These are phyloP conservation scores for Noctuana brunneofusca DNA, from an alignment of 2,888 invertebrate species.

Conservation along the genomic window DNA sequence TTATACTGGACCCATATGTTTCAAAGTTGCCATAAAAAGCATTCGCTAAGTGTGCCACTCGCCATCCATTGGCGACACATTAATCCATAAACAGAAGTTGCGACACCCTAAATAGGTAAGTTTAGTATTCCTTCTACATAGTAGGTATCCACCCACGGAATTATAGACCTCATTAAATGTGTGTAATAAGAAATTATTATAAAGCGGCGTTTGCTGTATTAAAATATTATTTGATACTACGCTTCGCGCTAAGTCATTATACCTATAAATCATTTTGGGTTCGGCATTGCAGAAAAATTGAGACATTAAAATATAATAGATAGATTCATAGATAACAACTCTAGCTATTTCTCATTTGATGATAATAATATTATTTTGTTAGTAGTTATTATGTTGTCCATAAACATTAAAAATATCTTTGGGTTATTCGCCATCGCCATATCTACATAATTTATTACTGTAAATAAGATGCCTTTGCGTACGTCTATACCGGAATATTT, in stretches of 20 bases:
- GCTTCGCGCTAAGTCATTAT: too few species aligned
- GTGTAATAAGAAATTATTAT: neutral
- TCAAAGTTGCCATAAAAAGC: conserved; percentile 22
- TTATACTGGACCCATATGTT: conserved; percentile 8
- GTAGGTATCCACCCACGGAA: conserved; percentile 15
- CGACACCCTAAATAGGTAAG: conserved; percentile 12
- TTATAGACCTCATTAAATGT: conserved; percentile 4
- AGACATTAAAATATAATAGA: too few species aligned
- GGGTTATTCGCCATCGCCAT: too few species aligned
- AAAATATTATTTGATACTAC: too few species aligned
- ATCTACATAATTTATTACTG: neutral
- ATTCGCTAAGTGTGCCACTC: conserved; percentile 19
- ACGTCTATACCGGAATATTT: neutral
- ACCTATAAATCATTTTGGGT: too few species aligned
- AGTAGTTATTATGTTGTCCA: neutral
- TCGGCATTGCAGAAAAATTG: neutral
- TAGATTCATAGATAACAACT: too few species aligned
- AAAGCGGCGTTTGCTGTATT: neutral
- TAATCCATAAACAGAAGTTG: conserved; percentile 22
- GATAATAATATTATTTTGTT: neutral
- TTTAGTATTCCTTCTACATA: conserved; percentile 11
- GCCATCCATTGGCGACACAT: conserved; percentile 18
- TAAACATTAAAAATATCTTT: too few species aligned
- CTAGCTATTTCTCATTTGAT: too few species aligned
- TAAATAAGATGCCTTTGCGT: neutral